phyloP scores from a whole-genome alignment of 2,113 vertebrate species.

The Nanorana parkeri region DNA sequence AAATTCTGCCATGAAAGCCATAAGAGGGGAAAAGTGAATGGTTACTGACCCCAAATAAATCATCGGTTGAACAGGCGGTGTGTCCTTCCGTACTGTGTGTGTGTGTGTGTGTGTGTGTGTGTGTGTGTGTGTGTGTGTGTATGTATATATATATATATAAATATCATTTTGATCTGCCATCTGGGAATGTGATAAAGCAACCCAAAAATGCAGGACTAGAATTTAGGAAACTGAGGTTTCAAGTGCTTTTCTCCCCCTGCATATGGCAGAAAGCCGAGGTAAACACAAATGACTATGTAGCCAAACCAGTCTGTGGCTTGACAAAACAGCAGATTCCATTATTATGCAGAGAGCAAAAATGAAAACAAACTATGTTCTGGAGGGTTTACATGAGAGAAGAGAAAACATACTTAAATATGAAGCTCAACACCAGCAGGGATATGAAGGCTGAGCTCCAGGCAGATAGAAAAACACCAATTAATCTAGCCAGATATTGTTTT shows the following conservation, averaged over 20 bases:
- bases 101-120: too few relatives aligned
- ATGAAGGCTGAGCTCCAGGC: too few relatives aligned
- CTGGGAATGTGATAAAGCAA: not conserved
- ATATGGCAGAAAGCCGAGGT: conserved; percentile 18
- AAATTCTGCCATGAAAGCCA: not conserved
- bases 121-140: too few relatives aligned
- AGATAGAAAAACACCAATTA: too few relatives aligned
- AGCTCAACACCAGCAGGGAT: not conserved
- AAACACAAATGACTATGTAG: conserved; percentile 7
- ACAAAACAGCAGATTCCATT: conserved; percentile 10
- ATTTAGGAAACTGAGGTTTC: not conserved
- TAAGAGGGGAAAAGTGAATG: conserved; percentile 18
- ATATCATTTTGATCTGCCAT: not conserved
- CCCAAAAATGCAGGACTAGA: not conserved
- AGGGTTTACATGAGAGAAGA: not conserved
- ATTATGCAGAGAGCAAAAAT: conserved; percentile 19
- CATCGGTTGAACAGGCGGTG: not conserved
- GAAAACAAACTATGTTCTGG: not conserved
- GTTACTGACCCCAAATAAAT: conserved; percentile 5
- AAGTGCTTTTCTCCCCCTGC: conserved; percentile 1
- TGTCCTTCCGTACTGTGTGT: not conserved
- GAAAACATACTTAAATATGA: not conserved
- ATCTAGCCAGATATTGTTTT: too few relatives aligned
- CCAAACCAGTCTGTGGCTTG: conserved; percentile 37
- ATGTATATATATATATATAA: too few relatives aligned